Evolutionary conservation across 2,113 vertebrate genomes (phyloP), one percentile per base, ranked within the genome.

Genomic region (Eptesicus fuscus): DNA sequence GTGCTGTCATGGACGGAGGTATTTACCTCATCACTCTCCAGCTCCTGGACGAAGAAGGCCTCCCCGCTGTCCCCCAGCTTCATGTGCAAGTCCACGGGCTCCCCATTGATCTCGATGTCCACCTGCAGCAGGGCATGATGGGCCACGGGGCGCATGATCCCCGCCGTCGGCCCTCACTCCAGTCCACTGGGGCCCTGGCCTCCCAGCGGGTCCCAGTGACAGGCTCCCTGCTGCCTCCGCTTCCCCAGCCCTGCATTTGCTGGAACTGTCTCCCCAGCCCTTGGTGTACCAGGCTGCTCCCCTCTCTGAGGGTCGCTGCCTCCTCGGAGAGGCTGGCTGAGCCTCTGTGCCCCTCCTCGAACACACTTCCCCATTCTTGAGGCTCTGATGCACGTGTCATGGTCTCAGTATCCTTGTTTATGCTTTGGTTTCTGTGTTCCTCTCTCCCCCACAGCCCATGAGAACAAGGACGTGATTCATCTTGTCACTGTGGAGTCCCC

Each of bases 1-100:
- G 91, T 61, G 85, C 90, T 88, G 91, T 95, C 86, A 71, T 86
- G 96, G 95, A 93, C 6, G 94, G 95, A 88, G 91, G 96, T 44
- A 16, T 94, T 95, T n/a, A 99, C 99, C 98, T 99, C 98, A 87
- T 97, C 96, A 14, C 98, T 98, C 79, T 99, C 98, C 6, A 97
- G 97, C 97, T 99, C 98, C 94, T 99, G 98, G 35, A 99, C 98
- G 8, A 99, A 99, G 97, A 99, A 99, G 56, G 99, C 99, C 95
- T 99, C 99, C 90, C 99, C 99, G 5, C 99, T 99, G 96, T 99
- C 99, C 23, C 99, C 99, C 69, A 99, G 98, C 97, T 99, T 99
- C 99, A 99, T 99, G 51, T 99, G 99, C 96, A 99, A 98, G 93
- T 99, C 98, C 49, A 99, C 99, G 0, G 99, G 98, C 94, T 99